Evolutionary conservation across 2,797 vertebrate species (phyloP), one percentile per base, ranked within the genome.

Genomic region (Brachyrhaphis roseni): DNA sequence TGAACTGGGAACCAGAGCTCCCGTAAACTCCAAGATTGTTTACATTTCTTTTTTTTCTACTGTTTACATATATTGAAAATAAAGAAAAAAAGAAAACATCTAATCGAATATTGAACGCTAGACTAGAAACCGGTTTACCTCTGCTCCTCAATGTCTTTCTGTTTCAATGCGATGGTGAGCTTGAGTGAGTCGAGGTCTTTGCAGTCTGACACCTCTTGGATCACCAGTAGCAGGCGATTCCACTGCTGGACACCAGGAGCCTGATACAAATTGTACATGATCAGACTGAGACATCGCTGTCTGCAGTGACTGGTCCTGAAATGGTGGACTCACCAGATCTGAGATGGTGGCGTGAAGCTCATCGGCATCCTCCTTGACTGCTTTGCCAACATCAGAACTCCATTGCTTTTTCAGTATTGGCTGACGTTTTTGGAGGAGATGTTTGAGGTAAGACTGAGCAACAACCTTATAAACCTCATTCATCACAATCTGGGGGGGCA

Each of bases 71-170:
- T 15, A 7, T 45, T 72, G 13, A 46, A n/a, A 45, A 15, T n/a
- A 43, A 6, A n/a, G 41, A 13, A 18, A 39, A 55, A 55, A 4
- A 16, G 62, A 64, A 7, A 64, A 36, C 34, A 20, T 20, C 59
- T 36, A 34, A 34, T 36, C 31, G 8, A 64, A 64, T 18, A 10
- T 10, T 36, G 62, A 64, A 2, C 5, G 1, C 13, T 39, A 12
- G 28, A 57, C 23, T 10, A 59, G n/a, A 28, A 1, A 71, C 53
- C 10, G 5, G 59, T 47, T 77, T 90, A 95, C 95, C 93, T 90
- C 3, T 68, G 43, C 0, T 16, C 5, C 11, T 1, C 34, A 68
- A 72, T 75, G 0, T 78, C 16, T 0, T 0, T 0, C 55, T 78
- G 66, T 45, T 87, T 77, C 0, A 0, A 0, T 2, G 5, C 71